Conservation (phyloP, 2,113 vertebrate genomes). For the Pomatorhinus ruficollis region DNA sequence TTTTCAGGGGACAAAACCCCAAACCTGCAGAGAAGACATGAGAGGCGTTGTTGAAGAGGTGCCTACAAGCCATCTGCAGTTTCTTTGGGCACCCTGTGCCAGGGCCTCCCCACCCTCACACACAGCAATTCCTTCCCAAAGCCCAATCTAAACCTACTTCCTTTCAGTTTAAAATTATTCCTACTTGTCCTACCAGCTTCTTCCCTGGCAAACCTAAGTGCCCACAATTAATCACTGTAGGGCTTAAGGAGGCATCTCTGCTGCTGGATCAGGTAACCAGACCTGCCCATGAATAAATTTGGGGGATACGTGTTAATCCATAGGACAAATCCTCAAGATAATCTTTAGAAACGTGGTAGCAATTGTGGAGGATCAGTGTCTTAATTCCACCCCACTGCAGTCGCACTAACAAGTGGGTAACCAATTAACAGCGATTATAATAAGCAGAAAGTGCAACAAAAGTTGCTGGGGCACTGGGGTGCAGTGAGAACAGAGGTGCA, state of each 20-base stretch:
- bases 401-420: not conserved
- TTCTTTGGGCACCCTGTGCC: not conserved
- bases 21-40: not conserved
- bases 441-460: not conserved
- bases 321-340: not conserved
- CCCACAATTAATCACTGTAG: fast-evolving
- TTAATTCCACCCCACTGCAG: not conserved
- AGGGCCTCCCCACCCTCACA: not conserved
- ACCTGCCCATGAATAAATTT: not conserved
- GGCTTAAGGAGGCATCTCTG: not conserved
- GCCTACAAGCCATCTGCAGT: not conserved
- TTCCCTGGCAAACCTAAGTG: not conserved
- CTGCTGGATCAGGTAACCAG: not conserved
- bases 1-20: not conserved
- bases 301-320: not conserved
- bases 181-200: not conserved
- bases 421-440: not conserved
- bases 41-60: not conserved
- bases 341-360: not conserved
- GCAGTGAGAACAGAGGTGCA: not conserved
- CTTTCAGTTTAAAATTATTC: not conserved
- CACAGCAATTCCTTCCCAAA: fast-evolving
- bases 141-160: not conserved
- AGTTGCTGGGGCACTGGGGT: not conserved
- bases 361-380: not conserved